Evolutionary conservation across 2,113 vertebrate species (phyloP).

Genomic region (Nothocercus julius): DNA sequence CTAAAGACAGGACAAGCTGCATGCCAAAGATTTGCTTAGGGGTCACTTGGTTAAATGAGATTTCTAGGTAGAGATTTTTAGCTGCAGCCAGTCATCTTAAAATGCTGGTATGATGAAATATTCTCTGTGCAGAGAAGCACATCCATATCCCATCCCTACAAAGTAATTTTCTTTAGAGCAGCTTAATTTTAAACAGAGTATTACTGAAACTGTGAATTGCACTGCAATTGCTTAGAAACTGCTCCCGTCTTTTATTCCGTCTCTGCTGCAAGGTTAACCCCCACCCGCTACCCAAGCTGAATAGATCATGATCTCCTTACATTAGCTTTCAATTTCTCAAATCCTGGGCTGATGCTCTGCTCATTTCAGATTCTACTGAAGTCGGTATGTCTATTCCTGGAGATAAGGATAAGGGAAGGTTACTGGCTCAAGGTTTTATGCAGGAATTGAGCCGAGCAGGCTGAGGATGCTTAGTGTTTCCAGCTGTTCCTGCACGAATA

Average conservation of each 20-base stretch:
- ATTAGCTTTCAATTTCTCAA: constrained; percentile 5
- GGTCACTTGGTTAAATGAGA: background rate
- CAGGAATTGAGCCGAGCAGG: background rate
- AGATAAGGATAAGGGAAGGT: background rate
- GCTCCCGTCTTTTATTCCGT: constrained; percentile 1
- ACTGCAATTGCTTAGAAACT: background rate
- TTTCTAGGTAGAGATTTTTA: too few species aligned
- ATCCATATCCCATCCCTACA: background rate
- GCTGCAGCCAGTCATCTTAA: background rate
- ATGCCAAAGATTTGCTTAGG: background rate
- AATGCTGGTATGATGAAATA: background rate
- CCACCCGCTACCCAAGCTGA: background rate
- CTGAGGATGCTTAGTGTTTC: background rate
- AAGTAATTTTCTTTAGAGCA: constrained; percentile 10
- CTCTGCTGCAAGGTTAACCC: background rate
- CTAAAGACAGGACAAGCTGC: background rate
- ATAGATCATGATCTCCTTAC: background rate
- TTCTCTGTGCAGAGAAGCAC: constrained; percentile 1
- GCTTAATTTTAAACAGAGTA: background rate
- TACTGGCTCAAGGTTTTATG: background rate
- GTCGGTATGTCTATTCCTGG: accelerated
- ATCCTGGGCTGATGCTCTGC: background rate
- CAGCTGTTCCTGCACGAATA: background rate
- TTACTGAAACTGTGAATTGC: background rate
- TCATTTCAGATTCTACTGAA: background rate